Evolutionary conservation across 2,113 vertebrate species (phyloP), one percentile per base, ranked within the genome.

Genomic region (Sphaerodactylus townsendi): DNA sequence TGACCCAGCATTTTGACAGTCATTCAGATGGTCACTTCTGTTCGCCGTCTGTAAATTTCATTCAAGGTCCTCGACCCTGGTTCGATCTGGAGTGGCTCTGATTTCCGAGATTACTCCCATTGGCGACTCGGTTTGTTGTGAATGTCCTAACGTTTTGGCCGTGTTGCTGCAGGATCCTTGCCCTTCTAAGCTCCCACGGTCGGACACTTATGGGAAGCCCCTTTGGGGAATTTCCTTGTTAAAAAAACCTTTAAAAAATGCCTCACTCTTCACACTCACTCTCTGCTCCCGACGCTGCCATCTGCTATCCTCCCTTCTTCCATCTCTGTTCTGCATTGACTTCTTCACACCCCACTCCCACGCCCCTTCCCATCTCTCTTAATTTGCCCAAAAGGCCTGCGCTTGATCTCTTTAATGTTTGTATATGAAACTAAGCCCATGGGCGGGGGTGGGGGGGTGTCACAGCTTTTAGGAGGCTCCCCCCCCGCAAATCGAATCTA

Each of bases 311-410:
- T 95, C 95, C 95, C 96, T 95, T 94, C 94, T 92, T 95, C 95
- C 95, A 95, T 95, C 96, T 94, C 95, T 95, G 93, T 95, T 96
- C 96, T 93, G 95, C 95, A 92, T 88, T 96, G 95, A 95, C 95
- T 96, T 94, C 95, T 97, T 97, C 96, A 96, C 96, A 97, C 96
- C 95, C 96, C 94, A 96, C 96, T 96, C 96, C 96, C 96, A 97
- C 95, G 95, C 95, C 96, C 96, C 94, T 96, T 94, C 94, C 95
- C 94, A 94, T 94, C 94, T 94, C 94, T 93, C 95, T 96, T 95
- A 95, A 94, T 96, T 95, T 97, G 96, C 95, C 93, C 94, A 94
- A 92, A 92, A 95, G 90, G 92, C 96, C 95, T 95, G 94, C 91
- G 87, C 95, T 96, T 92, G 94, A 96, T 92, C 94, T 95, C 94